Evolutionary conservation across 1,140 invertebrate species (phyloP).

Genomic region (Ceratina calcarata): DNA sequence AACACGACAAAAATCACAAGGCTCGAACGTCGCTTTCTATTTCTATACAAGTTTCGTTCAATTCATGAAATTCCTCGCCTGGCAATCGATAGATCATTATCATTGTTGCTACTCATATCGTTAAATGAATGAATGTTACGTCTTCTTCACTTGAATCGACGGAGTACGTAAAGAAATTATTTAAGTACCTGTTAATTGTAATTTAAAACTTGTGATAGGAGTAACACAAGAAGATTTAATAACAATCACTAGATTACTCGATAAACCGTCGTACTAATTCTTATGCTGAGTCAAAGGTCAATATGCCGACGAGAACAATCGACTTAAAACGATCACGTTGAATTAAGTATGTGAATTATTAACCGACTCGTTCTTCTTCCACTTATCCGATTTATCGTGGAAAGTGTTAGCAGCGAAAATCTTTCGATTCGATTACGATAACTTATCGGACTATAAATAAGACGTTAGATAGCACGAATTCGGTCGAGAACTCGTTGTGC

Average conservation of each 20-base stretch:
- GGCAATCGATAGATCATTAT: neutral
- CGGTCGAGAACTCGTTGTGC: slow-evolving; percentile 20
- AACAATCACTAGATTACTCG: too few species aligned
- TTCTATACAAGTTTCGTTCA: neutral
- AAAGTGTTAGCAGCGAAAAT: neutral
- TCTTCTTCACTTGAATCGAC: neutral
- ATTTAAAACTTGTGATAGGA: too few species aligned
- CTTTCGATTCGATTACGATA: neutral
- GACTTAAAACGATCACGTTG: neutral
- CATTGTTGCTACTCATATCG: too few species aligned
- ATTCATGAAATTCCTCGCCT: neutral
- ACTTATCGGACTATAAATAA: neutral
- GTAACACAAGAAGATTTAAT: too few species aligned
- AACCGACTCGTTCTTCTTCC: neutral
- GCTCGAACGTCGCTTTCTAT: slow-evolving; percentile 19
- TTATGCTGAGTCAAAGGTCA: neutral
- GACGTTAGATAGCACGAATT: too few species aligned
- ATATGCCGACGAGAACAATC: neutral
- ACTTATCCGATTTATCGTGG: neutral
- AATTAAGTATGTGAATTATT: neutral
- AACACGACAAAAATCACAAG: slow-evolving; percentile 29
- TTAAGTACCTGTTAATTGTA: too few species aligned
- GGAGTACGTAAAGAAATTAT: too few species aligned
- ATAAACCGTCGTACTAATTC: neutral
- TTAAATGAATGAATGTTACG: neutral